Evolutionary conservation across 1,140 invertebrate genomes (phyloP).

Genomic region (Drosophila lini): DNA sequence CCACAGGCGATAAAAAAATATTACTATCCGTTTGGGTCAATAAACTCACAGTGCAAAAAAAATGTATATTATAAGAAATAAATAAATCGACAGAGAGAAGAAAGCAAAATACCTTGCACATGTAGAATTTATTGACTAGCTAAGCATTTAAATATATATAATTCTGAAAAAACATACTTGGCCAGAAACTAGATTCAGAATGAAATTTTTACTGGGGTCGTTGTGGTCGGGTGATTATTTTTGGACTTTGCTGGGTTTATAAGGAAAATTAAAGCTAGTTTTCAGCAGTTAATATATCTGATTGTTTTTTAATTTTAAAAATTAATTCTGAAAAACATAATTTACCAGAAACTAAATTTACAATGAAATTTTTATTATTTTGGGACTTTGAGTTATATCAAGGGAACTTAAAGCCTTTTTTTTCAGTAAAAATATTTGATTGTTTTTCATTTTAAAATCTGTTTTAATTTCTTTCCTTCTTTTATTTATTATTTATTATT

Average conservation of each 20-base stretch:
- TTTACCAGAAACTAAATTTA: constrained; percentile 14
- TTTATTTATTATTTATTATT: too few relatives aligned
- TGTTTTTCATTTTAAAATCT: neutral
- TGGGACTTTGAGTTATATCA: neutral
- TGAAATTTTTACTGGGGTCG: constrained; percentile 14
- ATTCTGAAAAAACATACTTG: constrained; percentile 11
- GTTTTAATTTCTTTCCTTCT: neutral
- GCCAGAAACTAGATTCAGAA: constrained; percentile 22
- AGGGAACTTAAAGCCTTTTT: neutral
- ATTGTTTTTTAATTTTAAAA: constrained; percentile 8
- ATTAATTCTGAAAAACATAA: constrained; percentile 8
- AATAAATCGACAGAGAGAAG: constrained; percentile 27
- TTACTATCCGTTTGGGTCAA: constrained; percentile 50
- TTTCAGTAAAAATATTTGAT: too few relatives aligned
- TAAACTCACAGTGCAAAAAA: constrained; percentile 52
- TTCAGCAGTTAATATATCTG: neutral
- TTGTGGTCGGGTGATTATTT: neutral
- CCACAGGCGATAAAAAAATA: constrained; percentile 53
- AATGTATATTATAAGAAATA: constrained; percentile 31
- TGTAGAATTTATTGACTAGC: constrained; percentile 40
- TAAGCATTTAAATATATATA: constrained; percentile 31
- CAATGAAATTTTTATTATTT: constrained; percentile 26
- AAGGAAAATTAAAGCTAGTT: neutral
- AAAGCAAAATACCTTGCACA: constrained; percentile 26
- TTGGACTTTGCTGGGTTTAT: neutral